These are phyloP conservation scores for Dorcus hopei DNA, from an alignment of 2,888 invertebrate genomes.

Conservation along the genomic window DNA sequence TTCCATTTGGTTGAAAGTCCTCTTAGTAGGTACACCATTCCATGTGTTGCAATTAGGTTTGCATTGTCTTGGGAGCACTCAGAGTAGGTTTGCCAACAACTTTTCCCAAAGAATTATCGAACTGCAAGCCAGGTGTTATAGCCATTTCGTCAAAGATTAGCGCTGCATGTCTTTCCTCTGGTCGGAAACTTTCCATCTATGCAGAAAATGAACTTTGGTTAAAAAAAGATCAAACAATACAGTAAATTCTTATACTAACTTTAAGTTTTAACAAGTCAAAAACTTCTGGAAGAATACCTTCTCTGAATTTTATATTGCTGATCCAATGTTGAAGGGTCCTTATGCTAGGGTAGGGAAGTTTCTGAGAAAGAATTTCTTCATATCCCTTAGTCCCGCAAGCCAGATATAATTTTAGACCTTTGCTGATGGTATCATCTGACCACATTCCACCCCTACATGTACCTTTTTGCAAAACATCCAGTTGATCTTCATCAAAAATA, in stretches of 20 bases:
- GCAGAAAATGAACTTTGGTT: too few species aligned
- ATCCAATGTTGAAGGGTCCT: not conserved
- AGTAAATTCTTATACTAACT: not conserved
- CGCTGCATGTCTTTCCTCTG: conserved; percentile 1
- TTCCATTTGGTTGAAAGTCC: not conserved
- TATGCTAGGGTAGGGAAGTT: too few species aligned
- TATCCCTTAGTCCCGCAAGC: not conserved
- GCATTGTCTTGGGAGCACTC: not conserved
- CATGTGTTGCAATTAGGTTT: not conserved
- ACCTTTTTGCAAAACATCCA: not conserved
- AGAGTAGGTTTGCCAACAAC: not conserved
- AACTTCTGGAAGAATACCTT: not conserved
- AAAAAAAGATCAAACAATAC: not conserved
- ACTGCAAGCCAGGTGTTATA: conserved; percentile 4
- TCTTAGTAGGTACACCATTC: not conserved
- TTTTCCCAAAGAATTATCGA: not conserved
- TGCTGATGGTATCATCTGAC: not conserved
- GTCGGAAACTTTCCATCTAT: conserved; percentile 4
- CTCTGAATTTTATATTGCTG: not conserved
- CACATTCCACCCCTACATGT: not conserved
- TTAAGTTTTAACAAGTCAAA: not conserved
- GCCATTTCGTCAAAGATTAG: conserved; percentile 1
- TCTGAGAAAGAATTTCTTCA: too few species aligned
- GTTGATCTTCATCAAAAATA: not conserved
- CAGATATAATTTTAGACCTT: not conserved